Conservation (phyloP, 2,888 invertebrate genomes). For the Parnassius orleans region DNA sequence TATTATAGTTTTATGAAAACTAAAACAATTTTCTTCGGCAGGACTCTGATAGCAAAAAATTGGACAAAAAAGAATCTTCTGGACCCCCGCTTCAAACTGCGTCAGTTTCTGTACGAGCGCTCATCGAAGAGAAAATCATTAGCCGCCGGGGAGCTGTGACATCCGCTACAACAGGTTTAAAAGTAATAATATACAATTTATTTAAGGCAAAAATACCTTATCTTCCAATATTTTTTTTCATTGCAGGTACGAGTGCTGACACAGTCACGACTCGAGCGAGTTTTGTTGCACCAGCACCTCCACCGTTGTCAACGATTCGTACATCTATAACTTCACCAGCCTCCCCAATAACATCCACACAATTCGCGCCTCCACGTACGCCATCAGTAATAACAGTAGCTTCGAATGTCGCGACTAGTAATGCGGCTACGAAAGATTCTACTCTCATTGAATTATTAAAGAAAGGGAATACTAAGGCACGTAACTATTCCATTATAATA, state of each 20-base stretch:
- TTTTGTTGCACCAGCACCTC: conserved; percentile 70
- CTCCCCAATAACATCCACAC: conserved; percentile 67
- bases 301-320: conserved; percentile 65
- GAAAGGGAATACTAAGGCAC: conserved; percentile 82
- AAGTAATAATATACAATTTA: not conserved
- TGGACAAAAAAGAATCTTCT: conserved; percentile 90
- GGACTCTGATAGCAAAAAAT: conserved; percentile 93
- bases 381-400: conserved; percentile 65
- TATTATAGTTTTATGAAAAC: conserved; percentile 23
- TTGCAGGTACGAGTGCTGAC: conserved; percentile 53
- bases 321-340: conserved; percentile 59
- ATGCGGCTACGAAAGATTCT: conserved; percentile 83
- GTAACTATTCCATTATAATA: conserved; percentile 16
- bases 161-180: conserved; percentile 52
- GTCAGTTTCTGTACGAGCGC: conserved; percentile 92
- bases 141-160: conserved; percentile 86
- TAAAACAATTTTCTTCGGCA: conserved; percentile 43
- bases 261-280: conserved; percentile 53
- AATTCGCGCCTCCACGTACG: conserved; percentile 70
- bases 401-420: conserved; percentile 50
- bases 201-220: conserved; percentile 6
- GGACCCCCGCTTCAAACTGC: conserved; percentile 95
- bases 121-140: conserved; percentile 96
- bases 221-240: not conserved
- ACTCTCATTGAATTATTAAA: conserved; percentile 90